Conservation (phyloP, 2,113 vertebrate genomes). For the Melierax canorus region DNA sequence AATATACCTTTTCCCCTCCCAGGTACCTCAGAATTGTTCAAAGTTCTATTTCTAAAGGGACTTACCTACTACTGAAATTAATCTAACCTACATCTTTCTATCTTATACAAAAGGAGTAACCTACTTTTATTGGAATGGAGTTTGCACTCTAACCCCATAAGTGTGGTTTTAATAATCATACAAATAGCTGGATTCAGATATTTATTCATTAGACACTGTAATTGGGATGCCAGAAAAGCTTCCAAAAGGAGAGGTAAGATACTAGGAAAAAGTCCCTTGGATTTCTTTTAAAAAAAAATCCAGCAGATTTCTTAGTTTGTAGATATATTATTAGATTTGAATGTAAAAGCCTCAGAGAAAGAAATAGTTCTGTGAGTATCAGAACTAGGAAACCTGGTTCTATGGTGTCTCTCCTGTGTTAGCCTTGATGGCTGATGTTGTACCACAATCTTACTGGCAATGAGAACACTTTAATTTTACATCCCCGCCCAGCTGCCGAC, state of each 20-base stretch:
- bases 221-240: background rate
- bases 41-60: background rate
- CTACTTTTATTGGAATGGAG: background rate
- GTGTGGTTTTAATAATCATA: background rate
- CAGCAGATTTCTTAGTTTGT: background rate
- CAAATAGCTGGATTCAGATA: background rate
- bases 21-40: background rate
- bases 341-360: slow-evolving; percentile 1
- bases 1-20: background rate
- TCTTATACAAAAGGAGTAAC: background rate
- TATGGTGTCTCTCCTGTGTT: background rate
- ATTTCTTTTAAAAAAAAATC: background rate
- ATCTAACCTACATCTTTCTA: background rate
- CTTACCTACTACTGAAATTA: background rate
- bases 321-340: background rate
- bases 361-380: background rate
- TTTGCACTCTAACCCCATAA: background rate
- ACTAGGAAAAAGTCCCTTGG: background rate
- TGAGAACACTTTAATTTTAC: background rate
- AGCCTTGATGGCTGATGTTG: background rate
- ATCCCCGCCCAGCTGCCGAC: background rate
- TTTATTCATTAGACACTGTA: background rate
- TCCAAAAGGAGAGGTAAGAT: background rate
- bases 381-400: background rate
- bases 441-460: background rate